Evolutionary conservation across 2,888 invertebrate species (phyloP).

Genomic region (Phasia obesa): DNA sequence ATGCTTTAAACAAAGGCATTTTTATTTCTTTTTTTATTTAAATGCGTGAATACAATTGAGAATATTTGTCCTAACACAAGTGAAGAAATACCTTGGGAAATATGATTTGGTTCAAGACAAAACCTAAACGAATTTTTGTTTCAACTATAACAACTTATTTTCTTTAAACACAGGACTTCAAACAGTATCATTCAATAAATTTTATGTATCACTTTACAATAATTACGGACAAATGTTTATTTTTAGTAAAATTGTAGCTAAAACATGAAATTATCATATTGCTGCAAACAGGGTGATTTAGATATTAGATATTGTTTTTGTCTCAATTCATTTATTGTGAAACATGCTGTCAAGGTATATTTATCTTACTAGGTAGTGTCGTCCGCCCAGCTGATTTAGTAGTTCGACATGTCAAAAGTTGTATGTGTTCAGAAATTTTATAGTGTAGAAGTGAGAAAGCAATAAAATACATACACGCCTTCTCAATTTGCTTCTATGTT

Average conservation of each 20-base stretch:
- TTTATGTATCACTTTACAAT: constrained; percentile 66
- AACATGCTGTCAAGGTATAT: background rate
- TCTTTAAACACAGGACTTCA: constrained; percentile 32
- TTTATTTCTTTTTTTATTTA: constrained; percentile 6
- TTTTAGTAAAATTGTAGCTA: constrained; percentile 54
- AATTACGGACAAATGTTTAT: constrained; percentile 66
- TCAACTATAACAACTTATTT: constrained; percentile 56
- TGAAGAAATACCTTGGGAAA: constrained; percentile 43
- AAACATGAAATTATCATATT: constrained; percentile 4
- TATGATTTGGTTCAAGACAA: constrained; percentile 18
- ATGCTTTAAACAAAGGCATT: constrained; percentile 49
- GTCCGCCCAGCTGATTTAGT: too few species aligned
- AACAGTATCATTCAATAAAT: constrained; percentile 56
- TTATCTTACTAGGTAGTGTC: too few species aligned
- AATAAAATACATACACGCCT: too few species aligned
- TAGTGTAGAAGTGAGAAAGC: too few species aligned
- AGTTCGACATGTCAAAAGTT: too few species aligned
- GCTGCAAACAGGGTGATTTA: constrained; percentile 27
- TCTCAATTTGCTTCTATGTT: too few species aligned
- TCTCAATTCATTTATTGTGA: background rate
- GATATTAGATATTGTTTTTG: background rate
- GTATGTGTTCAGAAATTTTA: too few species aligned
- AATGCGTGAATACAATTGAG: background rate
- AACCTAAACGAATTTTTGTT: constrained; percentile 39
- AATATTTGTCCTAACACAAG: background rate